Base-by-base conservation (phyloP, 2,797 vertebrate genomes). In the Enteromius treurensis region DNA sequence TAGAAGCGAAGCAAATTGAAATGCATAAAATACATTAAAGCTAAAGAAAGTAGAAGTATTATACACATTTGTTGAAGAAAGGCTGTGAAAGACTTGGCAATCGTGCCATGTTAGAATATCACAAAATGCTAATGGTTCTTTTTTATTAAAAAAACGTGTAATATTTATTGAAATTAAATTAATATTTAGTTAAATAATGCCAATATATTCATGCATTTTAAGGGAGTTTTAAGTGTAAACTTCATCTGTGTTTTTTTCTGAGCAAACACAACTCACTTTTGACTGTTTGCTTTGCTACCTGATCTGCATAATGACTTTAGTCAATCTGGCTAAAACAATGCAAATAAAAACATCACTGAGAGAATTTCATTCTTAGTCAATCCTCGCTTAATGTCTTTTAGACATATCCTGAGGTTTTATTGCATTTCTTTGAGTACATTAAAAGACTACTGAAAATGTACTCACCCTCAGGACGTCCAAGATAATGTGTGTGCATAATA, bases 201-300 rank as follows among this genome's bases (percentile, higher is more conserved):
- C 17, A 47, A 47, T 29, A 47, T 29, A 47, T 71, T 26, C 23
- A 71, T 47, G 15, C 34, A 68, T 69, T 23, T 70, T 26, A 17
- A 23, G 23, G 11, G n/a, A 69, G 67, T 10, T 71, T 8, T 47
- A 15, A 47, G 69, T 17, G 42, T 47, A 10, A 17, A 2, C 4
- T 42, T 70, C 11, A 23, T 23, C 69, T 73, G 23, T 73, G 26
- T 51, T 47, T 17, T 74, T 74, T 74, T 53, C 47, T 53, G 47
- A 26, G 70, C 68, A 6, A 17, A 70, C 14, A 47, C 1, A 47
- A 29, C 23, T 10, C n/a, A 26, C 47, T 47, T 47, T 70, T 29
- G 1, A 1, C 68, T 8, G 7, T 47, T 45, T 69, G 67, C n/a
- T 13, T 40, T 13, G 34, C 21, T 47, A 8, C 40, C n/a, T 71